These are phyloP conservation scores for Halcyon smyrnensis DNA, from an alignment of 2,797 vertebrate species.

Conservation along the genomic window DNA sequence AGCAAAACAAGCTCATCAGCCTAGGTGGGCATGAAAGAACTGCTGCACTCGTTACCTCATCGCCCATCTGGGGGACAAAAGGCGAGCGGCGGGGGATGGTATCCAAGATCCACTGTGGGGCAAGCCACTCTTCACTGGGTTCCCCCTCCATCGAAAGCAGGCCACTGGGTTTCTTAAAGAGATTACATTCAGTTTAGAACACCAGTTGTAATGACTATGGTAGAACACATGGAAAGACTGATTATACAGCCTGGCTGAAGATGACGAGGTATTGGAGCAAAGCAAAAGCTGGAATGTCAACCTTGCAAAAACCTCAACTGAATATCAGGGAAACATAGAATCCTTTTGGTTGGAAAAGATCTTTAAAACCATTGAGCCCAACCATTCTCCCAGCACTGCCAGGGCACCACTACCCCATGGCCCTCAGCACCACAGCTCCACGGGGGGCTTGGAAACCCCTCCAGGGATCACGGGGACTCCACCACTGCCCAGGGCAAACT, in stretches of 20 bases:
- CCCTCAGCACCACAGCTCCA: not conserved
- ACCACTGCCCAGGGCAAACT: not conserved
- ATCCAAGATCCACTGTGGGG: conserved; percentile 94
- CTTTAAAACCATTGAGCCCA: not conserved
- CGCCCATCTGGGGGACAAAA: conserved; percentile 98
- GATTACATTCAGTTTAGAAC: not conserved
- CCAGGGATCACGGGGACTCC: not conserved
- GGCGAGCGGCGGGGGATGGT: conserved; percentile 92
- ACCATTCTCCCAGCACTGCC: not conserved
- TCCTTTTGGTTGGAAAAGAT: not conserved
- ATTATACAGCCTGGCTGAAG: not conserved
- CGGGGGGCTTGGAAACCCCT: not conserved
- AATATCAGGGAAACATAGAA: not conserved
- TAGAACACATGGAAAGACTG: not conserved
- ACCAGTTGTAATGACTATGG: not conserved
- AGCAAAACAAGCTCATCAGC: not conserved
- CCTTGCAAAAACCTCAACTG: not conserved
- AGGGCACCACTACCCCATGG: not conserved
- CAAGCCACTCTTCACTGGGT: conserved; percentile 91
- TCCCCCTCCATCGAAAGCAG: conserved; percentile 86
- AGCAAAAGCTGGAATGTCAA: not conserved
- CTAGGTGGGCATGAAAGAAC: not conserved
- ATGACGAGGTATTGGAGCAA: not conserved
- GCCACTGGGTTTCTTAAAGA: conserved; percentile 86
- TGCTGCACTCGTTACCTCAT: conserved; percentile 84